Conservation (phyloP, 2,113 vertebrate species). For the Pelmatolapia mariae region DNA sequence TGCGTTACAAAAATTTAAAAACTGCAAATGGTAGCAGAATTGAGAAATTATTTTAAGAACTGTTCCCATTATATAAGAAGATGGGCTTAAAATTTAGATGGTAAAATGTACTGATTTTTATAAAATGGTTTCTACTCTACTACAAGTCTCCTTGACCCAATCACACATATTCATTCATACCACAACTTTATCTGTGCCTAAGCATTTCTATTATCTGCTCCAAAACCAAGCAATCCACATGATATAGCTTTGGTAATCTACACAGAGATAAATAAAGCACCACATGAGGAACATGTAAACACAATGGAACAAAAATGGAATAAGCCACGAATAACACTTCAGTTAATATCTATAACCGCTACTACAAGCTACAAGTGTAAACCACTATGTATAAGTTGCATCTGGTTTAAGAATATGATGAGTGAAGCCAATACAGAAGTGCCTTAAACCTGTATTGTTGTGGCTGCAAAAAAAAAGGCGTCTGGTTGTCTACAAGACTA, state of each 20-base stretch:
- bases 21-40: background rate
- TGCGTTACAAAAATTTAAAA: background rate
- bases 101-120: background rate
- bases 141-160: background rate
- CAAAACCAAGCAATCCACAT: background rate
- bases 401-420: background rate
- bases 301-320: background rate
- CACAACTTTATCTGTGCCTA: rapidly evolving
- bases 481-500: rapidly evolving
- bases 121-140: background rate
- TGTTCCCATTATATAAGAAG: rapidly evolving
- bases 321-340: rapidly evolving
- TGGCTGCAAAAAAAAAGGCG: background rate
- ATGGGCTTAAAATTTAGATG: background rate
- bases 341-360: background rate
- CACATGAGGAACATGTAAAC: background rate
- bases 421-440: background rate
- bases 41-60: background rate
- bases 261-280: background rate
- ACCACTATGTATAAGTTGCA: rapidly evolving
- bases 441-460: background rate
- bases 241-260: background rate
- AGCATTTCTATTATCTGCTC: background rate
- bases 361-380: background rate
- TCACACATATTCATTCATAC: background rate